These are phyloP conservation scores for Oncorhynchus gorbuscha DNA, from an alignment of 2,113 vertebrate genomes.

Conservation along the genomic window DNA sequence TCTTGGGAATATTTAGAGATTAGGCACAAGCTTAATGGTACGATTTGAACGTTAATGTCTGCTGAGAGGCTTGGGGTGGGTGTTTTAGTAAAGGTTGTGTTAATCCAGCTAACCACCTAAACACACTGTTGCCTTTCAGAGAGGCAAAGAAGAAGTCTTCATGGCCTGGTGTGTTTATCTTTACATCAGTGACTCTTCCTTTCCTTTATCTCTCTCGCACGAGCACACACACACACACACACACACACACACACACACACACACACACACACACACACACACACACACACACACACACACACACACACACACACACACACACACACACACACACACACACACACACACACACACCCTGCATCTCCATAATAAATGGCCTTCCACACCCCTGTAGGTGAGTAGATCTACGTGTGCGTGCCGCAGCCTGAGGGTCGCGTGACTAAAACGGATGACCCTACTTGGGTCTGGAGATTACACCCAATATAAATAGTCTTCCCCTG, in stretches of 20 bases:
- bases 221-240: too few species aligned
- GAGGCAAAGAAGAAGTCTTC: too few species aligned
- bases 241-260: too few species aligned
- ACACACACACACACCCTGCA: not conserved
- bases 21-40: conserved; percentile 61
- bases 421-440: conserved; percentile 9
- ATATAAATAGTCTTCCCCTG: conserved; percentile 20
- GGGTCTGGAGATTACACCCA: conserved; percentile 23
- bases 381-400: conserved; percentile 15
- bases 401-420: conserved; percentile 9
- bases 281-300: too few species aligned
- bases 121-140: too few species aligned
- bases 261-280: too few species aligned
- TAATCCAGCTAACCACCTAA: too few species aligned
- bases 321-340: too few species aligned
- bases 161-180: too few species aligned
- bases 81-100: too few species aligned
- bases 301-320: too few species aligned
- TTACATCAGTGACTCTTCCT: too few species aligned
- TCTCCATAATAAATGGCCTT: conserved; percentile 42
- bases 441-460: conserved; percentile 27
- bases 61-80: conserved; percentile 42
- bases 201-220: not conserved
- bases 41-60: conserved; percentile 46
- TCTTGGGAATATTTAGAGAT: conserved; percentile 74